Base-by-base conservation (phyloP, 92 coral and sea anemone genomes). In the Pocillopora meandrina region DNA sequence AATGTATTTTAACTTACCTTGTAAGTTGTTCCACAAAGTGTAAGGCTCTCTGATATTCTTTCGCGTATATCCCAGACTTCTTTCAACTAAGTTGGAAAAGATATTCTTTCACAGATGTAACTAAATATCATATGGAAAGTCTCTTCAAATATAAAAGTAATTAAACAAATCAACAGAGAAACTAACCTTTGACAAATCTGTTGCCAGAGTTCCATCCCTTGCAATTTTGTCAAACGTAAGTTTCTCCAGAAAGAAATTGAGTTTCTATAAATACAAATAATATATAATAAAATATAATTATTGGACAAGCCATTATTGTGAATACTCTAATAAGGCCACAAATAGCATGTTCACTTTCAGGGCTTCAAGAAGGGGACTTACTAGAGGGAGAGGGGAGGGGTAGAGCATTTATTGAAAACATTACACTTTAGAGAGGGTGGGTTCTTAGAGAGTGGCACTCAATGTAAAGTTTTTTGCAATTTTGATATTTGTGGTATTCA, bases 131-230 rank as follows among this genome's bases (percentile, higher is more conserved):
- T 66, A 20, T 18, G 72, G 3, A 26, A 66, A 20, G 21, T 10
- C 10, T 23, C 14, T 69, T 69, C 14, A 23, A 69, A 23, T 10
- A 3, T 11, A 26, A 71, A 9, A 73, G 34, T 23, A 35, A 72
- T 83, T 62, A 7, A 59, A 59, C 18, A 63, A 2, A 10, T 9
- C 20, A 21, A 36, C 9, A 56, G 78, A 57, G 15, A 9, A n/a
- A 1, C 73, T 31, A 11, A 95, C 95, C 92, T 97, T 97, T 17
- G 95, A 78, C 68, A 89, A 75, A 76, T 95, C 97, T 12, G 95
- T 87, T 2, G 98, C 99, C 55, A 97, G 87, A 31, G 98, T 97
- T 42, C 99, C 99, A 87, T 97, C 96, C 62, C 86, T 91, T 14
- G 92, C 97, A 76, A 79, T 34, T 63, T 89, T 89, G 15, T 85